phyloP scores from a whole-genome alignment of 2,888 invertebrate genomes.

The Pegoplata infirma region DNA sequence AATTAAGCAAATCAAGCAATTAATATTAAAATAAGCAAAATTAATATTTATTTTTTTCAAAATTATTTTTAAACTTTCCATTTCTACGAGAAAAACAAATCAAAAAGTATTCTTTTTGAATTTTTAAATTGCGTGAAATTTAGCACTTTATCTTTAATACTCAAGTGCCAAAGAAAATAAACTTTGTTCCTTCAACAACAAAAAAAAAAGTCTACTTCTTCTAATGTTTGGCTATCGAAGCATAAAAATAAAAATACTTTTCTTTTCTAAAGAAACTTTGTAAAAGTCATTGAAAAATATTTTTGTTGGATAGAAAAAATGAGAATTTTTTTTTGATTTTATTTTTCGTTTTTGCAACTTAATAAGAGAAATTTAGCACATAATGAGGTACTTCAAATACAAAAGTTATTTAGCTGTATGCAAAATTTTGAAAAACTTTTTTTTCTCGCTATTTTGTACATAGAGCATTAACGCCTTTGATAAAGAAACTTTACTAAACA shows the following conservation, averaged over 20 bases:
- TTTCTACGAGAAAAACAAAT: too few species aligned
- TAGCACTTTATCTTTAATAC: slow-evolving; percentile 29
- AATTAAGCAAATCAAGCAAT: too few species aligned
- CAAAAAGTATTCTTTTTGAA: background rate
- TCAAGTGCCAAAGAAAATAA: slow-evolving; percentile 5
- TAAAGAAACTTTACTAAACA: slow-evolving; percentile 3
- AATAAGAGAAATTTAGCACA: slow-evolving; percentile 53
- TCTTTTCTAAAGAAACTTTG: slow-evolving; percentile 34
- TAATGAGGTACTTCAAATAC: slow-evolving; percentile 58
- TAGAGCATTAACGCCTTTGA: slow-evolving; percentile 42
- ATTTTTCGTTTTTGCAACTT: slow-evolving; percentile 36
- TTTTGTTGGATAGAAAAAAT: slow-evolving; percentile 32
- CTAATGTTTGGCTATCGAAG: slow-evolving; percentile 33
- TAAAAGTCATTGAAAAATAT: slow-evolving; percentile 43
- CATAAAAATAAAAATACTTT: slow-evolving; percentile 14
- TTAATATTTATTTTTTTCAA: too few species aligned
- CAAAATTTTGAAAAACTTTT: slow-evolving; percentile 44
- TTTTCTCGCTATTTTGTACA: slow-evolving; percentile 13
- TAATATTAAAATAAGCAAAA: too few species aligned
- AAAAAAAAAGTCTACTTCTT: slow-evolving; percentile 16
- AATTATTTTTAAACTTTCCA: too few species aligned
- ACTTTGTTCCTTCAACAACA: slow-evolving; percentile 7
- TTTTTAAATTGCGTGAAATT: slow-evolving; percentile 10
- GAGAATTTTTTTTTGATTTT: slow-evolving; percentile 14
- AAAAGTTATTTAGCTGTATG: slow-evolving; percentile 54